Evolutionary conservation across 2,113 vertebrate species (phyloP).

Genomic region (Erythrocercus mccallii): DNA sequence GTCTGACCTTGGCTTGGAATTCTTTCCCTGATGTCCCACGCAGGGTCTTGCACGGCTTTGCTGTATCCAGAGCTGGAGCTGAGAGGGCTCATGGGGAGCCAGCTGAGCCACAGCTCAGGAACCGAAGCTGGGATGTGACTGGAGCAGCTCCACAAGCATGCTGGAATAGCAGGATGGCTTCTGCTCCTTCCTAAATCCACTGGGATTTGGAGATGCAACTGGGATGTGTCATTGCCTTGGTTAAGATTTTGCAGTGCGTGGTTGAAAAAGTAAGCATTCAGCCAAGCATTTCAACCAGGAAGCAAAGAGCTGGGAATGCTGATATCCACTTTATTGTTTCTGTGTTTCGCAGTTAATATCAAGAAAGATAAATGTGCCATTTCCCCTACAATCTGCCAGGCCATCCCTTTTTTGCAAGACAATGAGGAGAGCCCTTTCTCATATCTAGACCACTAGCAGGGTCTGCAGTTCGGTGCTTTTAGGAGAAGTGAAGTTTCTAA

Average conservation of each 20-base stretch:
- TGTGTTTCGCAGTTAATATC: background rate
- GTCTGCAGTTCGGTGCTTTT: background rate
- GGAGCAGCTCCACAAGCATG: background rate
- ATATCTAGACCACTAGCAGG: background rate
- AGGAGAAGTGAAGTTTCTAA: background rate
- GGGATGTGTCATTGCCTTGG: background rate
- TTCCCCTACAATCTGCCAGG: background rate
- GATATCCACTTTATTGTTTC: background rate
- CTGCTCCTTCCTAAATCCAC: background rate
- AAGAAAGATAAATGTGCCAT: background rate
- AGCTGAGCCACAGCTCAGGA: fast-evolving
- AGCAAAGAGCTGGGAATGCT: background rate
- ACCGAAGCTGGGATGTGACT: background rate
- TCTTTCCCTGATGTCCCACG: background rate
- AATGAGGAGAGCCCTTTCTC: background rate
- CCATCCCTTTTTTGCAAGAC: background rate
- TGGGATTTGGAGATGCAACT: background rate
- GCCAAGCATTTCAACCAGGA: background rate
- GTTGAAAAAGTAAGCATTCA: background rate
- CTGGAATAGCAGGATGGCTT: background rate
- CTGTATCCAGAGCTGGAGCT: background rate
- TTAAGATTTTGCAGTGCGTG: background rate
- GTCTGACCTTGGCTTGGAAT: background rate
- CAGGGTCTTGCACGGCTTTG: background rate
- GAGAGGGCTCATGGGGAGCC: background rate